These are phyloP conservation scores for Apostichopus japonicus DNA, from an alignment of 35 echinoderm and acorn worm species.

Conservation along the genomic window DNA sequence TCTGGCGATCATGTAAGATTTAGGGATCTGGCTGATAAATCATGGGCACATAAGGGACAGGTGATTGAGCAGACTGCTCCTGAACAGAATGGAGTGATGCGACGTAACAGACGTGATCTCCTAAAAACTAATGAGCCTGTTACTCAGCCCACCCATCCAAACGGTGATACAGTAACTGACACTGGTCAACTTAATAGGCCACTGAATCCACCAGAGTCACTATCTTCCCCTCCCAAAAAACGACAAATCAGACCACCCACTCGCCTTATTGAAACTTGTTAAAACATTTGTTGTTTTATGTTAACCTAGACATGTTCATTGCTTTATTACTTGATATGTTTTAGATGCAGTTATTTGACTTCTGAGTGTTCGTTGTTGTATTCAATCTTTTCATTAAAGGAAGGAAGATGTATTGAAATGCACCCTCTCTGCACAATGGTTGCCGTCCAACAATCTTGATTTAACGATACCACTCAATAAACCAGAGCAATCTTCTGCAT, in stretches of 20 bases:
- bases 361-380: background rate
- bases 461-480: too few relatives aligned
- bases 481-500: too few relatives aligned
- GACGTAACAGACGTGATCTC: background rate
- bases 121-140: background rate
- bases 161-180: background rate
- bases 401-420: conserved; percentile 38
- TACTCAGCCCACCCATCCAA: too few relatives aligned
- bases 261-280: conserved; percentile 41
- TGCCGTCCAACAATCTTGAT: too few relatives aligned
- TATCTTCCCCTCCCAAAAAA: background rate
- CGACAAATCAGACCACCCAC: background rate
- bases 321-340: background rate
- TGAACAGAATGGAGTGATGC: background rate
- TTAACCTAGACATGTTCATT: background rate
- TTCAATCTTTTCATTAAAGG: background rate
- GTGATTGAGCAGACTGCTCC: conserved; percentile 12
- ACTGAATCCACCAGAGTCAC: background rate
- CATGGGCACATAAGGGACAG: conserved; percentile 3
- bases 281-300: background rate
- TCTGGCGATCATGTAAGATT: background rate
- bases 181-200: background rate
- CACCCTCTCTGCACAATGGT: too few relatives aligned
- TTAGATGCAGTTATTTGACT: too few relatives aligned
- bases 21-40: conserved; percentile 3